Base-by-base conservation (phyloP, 2,797 vertebrate genomes). In the Remorina albescens region DNA sequence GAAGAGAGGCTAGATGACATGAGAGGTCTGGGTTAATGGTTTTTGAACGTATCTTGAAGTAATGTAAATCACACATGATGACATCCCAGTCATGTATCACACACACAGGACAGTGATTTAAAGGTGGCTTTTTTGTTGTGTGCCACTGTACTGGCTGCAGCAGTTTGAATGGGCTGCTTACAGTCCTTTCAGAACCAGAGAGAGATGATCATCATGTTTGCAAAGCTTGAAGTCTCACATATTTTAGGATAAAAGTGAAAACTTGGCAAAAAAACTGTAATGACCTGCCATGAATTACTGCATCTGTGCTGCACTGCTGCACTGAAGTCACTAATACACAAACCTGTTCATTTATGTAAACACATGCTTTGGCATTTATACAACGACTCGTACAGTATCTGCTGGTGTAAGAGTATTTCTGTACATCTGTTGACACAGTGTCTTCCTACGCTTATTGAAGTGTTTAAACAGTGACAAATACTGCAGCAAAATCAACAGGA, bases 271-370 rank as follows among this genome's bases (percentile, higher is more conserved):
- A 13, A 64, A 39, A 50, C 55, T 81, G 66, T 59, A 72, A 58
- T 50, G 42, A 34, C 21, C 32, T 26, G 44, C 23, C 36, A 68
- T 30, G 55, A 41, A 50, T 30, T 15, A 28, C 55, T 83, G 65
- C 63, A 51, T 71, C 51, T 59, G 15, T 83, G 62, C 75, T 77
- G 76, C 82, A 72, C 21, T 81, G 80, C 71, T 83, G 49, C 78
- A 76, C 49, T 37, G 28, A 74, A 18, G 25, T 18, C 61, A 72
- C 53, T 34, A 21, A 80, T 77, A 62, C 19, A 44, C n/a, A n/a
- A 2, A 32, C 49, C 41, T 26, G 10, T 57, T 74, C 6, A 76
- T 34, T 53, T 53, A 59, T 36, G 19, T 34, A 58, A 26, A 59
- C 4, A 25, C n/a, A 46, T n/a, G 28, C 11, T 34, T 25, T 37